Conservation (phyloP, 1,140 invertebrate species). For the Zaprionus kolodkinae region DNA sequence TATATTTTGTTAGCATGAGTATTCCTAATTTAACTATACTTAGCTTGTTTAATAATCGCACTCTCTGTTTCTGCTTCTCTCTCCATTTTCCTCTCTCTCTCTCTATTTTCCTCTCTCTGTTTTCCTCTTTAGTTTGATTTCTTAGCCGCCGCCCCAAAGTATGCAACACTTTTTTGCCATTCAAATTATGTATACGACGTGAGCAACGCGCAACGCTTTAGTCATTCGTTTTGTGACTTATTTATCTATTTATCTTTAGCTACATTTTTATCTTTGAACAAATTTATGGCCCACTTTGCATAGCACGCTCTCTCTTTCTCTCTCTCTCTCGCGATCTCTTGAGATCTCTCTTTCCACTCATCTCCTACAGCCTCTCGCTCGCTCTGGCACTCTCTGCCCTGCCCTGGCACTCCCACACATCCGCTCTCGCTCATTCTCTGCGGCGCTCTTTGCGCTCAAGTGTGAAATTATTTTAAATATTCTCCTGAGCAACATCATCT, state of each 20-base stretch:
- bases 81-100: not conserved
- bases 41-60: conserved; percentile 12
- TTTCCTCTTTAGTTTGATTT: conserved; percentile 25
- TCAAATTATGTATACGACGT: conserved; percentile 73
- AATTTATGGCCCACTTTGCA: conserved; percentile 68
- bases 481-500: not conserved
- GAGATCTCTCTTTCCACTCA: not conserved
- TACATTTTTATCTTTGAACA: conserved; percentile 23
- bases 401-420: not conserved
- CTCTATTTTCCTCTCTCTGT: not conserved
- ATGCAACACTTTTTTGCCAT: conserved; percentile 39
- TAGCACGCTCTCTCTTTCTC: not conserved
- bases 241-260: conserved; percentile 26
- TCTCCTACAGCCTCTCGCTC: not conserved
- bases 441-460: conserved; percentile 20
- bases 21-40: conserved; percentile 3
- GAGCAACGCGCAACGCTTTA: conserved; percentile 49
- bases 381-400: not conserved
- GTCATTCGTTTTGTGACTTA: conserved; percentile 37
- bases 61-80: not conserved
- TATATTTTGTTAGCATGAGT: conserved; percentile 26
- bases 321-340: no score
- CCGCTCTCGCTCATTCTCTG: conserved; percentile 8
- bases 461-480: conserved; percentile 19
- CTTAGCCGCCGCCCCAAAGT: conserved; percentile 62